A percentile compares a stretch with the other conserved stretches of the same genome.
These are phyloP conservation scores for Tadarida brasiliensis DNA, from an alignment of 2,797 vertebrate genomes.

Conservation along the genomic window DNA sequence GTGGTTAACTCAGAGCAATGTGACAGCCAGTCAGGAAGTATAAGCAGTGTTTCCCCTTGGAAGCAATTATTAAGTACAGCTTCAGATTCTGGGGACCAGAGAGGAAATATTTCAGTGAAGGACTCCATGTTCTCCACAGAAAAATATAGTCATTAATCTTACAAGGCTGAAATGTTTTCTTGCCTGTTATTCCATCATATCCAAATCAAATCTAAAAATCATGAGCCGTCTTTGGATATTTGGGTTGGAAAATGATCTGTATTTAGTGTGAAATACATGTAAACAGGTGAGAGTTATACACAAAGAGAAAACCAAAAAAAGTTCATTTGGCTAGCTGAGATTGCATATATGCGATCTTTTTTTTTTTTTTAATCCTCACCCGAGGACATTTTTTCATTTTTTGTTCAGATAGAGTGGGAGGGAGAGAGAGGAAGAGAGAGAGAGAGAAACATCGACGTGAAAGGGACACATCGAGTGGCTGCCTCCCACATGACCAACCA, in stretches of 20 bases:
- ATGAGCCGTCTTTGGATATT: conserved; percentile 43
- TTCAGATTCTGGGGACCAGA: conserved; percentile 67
- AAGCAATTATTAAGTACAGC: conserved; percentile 73
- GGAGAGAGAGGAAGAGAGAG: no score
- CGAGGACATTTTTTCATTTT: no score
- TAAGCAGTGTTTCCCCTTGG: conserved; percentile 61
- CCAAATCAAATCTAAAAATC: conserved; percentile 51
- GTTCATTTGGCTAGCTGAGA: conserved; percentile 32
- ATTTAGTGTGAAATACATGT: conserved; percentile 5
- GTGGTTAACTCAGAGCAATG: conserved; percentile 57
- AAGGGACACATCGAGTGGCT: no score
- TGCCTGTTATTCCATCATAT: conserved; percentile 44
- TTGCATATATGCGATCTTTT: not conserved
- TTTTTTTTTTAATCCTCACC: no score
- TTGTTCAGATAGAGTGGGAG: no score
- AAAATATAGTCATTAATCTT: conserved; percentile 73
- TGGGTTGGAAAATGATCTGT: not conserved
- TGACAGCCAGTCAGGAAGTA: conserved; percentile 67
- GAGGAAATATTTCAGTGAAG: conserved; percentile 62
- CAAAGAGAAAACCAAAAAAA: not conserved
- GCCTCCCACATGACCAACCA: no score
- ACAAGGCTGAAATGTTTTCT: conserved; percentile 55
- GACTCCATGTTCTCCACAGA: conserved; percentile 33
- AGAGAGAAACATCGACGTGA: no score
- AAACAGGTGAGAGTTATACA: not conserved